Conservation (phyloP, 2,888 invertebrate genomes). For the Ormia ochracea region DNA sequence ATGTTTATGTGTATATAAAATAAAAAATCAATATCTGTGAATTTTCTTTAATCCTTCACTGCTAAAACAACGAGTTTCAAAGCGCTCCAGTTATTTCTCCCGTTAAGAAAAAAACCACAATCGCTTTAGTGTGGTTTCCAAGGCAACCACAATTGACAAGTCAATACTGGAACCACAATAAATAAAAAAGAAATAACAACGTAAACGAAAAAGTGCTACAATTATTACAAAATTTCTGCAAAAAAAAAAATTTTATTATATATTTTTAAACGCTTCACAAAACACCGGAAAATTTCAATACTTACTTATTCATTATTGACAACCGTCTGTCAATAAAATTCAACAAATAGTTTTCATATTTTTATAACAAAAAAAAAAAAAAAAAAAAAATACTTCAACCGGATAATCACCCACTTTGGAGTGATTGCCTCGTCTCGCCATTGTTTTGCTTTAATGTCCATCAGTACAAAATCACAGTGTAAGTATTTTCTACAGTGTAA, state of each 20-base stretch:
- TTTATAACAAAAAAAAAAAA: background rate
- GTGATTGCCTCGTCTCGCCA: slow-evolving; percentile 26
- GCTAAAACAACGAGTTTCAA: slow-evolving; percentile 28
- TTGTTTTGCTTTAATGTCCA: slow-evolving; percentile 23
- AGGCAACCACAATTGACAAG: slow-evolving; percentile 49
- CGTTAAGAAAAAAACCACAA: background rate
- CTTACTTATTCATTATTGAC: slow-evolving; percentile 12
- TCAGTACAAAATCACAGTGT: slow-evolving; percentile 58
- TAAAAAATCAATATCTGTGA: slow-evolving; percentile 36
- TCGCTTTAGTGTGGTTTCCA: slow-evolving; percentile 48
- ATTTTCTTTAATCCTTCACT: slow-evolving; percentile 37
- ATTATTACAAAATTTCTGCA: slow-evolving; percentile 14
- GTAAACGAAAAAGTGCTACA: slow-evolving; percentile 8
- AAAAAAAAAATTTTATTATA: slow-evolving; percentile 16
- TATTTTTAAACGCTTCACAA: slow-evolving; percentile 16
- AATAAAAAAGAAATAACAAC: slow-evolving; percentile 16
- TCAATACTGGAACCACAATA: slow-evolving; percentile 37
- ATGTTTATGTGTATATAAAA: too few species aligned
- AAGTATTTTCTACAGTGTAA: slow-evolving; percentile 52
- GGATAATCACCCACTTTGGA: slow-evolving; percentile 15
- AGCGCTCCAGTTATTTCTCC: slow-evolving; percentile 15
- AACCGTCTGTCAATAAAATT: slow-evolving; percentile 11
- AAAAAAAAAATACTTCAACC: slow-evolving; percentile 16
- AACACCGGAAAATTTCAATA: slow-evolving; percentile 47
- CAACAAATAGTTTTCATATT: slow-evolving; percentile 35